Conservation (phyloP, 1,140 invertebrate genomes). For the Calephelis nemesis region DNA sequence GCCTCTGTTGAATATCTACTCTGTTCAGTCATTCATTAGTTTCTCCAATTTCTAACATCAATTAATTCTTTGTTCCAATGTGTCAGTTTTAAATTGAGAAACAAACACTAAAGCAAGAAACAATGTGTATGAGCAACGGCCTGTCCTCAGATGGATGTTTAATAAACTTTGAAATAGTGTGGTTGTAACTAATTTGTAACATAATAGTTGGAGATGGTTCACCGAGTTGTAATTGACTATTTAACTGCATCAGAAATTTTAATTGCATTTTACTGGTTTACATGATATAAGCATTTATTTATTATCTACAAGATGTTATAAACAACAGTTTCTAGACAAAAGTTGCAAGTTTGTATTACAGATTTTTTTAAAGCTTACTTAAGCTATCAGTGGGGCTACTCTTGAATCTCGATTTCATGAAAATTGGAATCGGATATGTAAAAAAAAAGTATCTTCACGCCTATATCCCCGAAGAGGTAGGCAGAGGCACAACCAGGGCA, state of each 20-base stretch:
- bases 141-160: slow-evolving; percentile 55
- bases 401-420: too few species aligned
- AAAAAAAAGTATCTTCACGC: too few species aligned
- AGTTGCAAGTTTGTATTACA: too few species aligned
- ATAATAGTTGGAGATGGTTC: slow-evolving; percentile 33
- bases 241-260: slow-evolving; percentile 18
- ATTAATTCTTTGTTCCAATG: slow-evolving; percentile 76
- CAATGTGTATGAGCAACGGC: slow-evolving; percentile 67
- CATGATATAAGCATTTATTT: too few species aligned
- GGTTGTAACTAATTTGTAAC: slow-evolving; percentile 49
- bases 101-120: slow-evolving; percentile 70
- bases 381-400: too few species aligned
- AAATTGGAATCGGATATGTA: too few species aligned
- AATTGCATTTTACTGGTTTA: slow-evolving; percentile 1
- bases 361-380: too few species aligned
- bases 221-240: slow-evolving; percentile 8
- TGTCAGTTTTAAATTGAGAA: slow-evolving; percentile 75
- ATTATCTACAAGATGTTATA: too few species aligned
- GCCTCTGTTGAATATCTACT: slow-evolving; percentile 36
- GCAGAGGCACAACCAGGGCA: too few species aligned
- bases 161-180: slow-evolving; percentile 61
- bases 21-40: slow-evolving; percentile 61
- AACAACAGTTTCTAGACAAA: too few species aligned
- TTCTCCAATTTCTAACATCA: slow-evolving; percentile 69
- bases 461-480: too few species aligned